A percentile compares a stretch with the other conserved stretches of the same genome.
Evolutionary conservation across 2,888 invertebrate genomes (phyloP).

Genomic region (Willowsia nigromaculata): DNA sequence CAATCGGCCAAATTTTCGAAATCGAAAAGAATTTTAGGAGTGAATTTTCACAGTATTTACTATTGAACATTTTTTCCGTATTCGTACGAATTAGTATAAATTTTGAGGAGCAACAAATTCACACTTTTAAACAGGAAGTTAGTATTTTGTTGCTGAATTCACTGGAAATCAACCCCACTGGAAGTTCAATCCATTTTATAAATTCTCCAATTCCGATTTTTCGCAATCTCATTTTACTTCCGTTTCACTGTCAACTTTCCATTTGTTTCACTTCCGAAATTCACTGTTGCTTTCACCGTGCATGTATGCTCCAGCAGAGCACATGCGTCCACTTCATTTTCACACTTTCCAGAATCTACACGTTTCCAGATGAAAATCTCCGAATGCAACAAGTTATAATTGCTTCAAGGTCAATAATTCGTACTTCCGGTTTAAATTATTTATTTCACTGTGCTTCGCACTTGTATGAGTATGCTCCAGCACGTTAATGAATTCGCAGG

Average conservation of each 20-base stretch:
- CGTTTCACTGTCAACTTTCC: too few species aligned
- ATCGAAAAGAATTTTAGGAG: too few species aligned
- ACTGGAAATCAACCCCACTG: too few species aligned
- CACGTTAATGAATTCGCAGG: background rate
- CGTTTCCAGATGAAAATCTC: background rate
- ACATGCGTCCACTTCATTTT: conserved; percentile 17
- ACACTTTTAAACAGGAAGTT: too few species aligned
- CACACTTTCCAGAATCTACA: background rate
- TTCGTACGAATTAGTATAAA: too few species aligned
- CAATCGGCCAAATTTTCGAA: too few species aligned
- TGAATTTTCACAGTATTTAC: too few species aligned
- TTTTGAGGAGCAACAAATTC: too few species aligned
- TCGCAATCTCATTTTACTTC: background rate
- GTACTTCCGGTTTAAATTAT: conserved; percentile 45
- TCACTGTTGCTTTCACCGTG: conserved; percentile 38
- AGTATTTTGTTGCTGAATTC: too few species aligned
- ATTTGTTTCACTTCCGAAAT: conserved; percentile 34
- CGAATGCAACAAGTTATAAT: background rate
- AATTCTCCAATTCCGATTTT: background rate
- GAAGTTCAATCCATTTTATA: background rate
- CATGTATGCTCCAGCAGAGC: conserved; percentile 50
- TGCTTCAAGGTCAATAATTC: conserved; percentile 38
- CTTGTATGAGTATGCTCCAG: background rate
- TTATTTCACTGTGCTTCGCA: background rate
- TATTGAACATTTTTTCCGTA: too few species aligned